Evolutionary conservation across 2,797 vertebrate species (phyloP).

Genomic region (Chiroxiphia lanceolata): DNA sequence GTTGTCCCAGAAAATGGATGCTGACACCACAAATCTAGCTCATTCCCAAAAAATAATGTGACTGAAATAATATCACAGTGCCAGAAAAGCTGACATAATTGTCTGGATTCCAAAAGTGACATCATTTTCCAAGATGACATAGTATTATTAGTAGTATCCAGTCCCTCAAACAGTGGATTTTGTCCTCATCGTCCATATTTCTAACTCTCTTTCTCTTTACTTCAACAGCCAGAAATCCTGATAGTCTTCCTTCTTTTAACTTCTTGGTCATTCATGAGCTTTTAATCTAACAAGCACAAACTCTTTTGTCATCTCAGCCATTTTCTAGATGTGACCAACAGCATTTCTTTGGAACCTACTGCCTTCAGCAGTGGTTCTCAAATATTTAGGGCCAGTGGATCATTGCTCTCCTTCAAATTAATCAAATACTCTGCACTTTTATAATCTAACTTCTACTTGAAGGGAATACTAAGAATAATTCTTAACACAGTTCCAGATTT

Average conservation of each 20-base stretch:
- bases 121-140: constrained; percentile 14
- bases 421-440: neutral
- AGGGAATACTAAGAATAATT: neutral
- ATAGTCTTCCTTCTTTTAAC: neutral
- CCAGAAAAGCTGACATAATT: constrained; percentile 35
- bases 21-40: neutral
- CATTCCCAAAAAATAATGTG: constrained; percentile 9
- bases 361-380: neutral
- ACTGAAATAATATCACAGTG: neutral
- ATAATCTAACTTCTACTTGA: neutral
- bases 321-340: neutral
- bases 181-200: neutral
- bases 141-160: neutral
- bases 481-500: neutral
- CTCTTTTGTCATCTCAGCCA: neutral
- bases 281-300: neutral
- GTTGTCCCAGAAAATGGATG: constrained; percentile 15
- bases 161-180: neutral
- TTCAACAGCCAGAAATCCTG: neutral
- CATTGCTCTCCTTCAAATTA: neutral
- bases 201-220: neutral
- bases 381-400: neutral
- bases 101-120: neutral
- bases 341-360: neutral
- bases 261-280: neutral